Evolutionary conservation across 2,113 vertebrate genomes (phyloP).

Genomic region (Albula goreensis): DNA sequence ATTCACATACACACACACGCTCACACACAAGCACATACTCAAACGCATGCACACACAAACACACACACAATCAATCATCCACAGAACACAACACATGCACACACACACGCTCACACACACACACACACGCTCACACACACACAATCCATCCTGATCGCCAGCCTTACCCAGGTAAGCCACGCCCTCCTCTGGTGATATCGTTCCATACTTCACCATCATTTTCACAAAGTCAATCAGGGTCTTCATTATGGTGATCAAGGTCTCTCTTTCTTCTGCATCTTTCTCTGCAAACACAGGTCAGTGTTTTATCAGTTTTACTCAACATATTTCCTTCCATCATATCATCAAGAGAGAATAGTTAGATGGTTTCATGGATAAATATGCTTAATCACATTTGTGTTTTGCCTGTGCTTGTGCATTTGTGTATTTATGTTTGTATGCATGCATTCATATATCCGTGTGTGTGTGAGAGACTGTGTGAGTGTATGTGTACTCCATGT

Average conservation of each 20-base stretch:
- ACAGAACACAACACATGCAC: background rate
- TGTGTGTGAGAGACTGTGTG: background rate
- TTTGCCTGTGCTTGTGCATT: background rate
- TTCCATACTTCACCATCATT: constrained; percentile 99
- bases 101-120: background rate
- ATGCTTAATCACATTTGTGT: background rate
- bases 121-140: background rate
- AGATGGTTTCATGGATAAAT: background rate
- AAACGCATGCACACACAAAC: too few species aligned
- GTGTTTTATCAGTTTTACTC: background rate
- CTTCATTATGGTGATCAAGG: constrained; percentile 97
- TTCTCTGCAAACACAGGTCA: constrained; percentile 69
- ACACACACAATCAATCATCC: too few species aligned
- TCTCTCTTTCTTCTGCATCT: constrained; percentile 91
- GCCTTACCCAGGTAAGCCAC: constrained; percentile 93
- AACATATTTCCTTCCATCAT: background rate
- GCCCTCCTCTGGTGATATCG: constrained; percentile 94
- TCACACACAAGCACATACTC: background rate
- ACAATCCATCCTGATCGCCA: background rate
- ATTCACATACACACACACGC: background rate
- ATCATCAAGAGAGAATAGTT: background rate
- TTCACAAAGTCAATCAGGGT: constrained; percentile 97
- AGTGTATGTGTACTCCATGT: background rate
- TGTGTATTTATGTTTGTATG: background rate
- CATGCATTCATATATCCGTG: background rate